These are phyloP conservation scores for Hippocampus comes DNA, from an alignment of 2,113 vertebrate species.

Conservation along the genomic window DNA sequence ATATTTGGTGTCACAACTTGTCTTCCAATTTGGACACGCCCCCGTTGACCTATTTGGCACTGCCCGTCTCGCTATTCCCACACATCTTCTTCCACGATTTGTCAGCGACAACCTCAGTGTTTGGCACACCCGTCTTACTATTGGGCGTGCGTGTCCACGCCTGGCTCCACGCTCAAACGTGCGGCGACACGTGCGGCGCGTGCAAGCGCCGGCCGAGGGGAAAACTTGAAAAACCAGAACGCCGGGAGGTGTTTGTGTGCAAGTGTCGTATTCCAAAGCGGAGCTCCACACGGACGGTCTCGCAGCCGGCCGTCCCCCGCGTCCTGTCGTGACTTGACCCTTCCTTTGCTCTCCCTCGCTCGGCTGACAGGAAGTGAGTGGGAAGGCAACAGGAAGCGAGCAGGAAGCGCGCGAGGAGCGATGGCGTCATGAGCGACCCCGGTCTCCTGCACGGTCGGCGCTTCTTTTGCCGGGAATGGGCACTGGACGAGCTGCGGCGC, in stretches of 20 bases:
- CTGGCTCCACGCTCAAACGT: background rate
- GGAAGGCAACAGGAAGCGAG: background rate
- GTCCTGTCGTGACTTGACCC: background rate
- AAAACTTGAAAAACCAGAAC: slow-evolving; percentile 3
- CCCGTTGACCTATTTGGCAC: too few species aligned
- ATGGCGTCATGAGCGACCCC: slow-evolving; percentile 52
- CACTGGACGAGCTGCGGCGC: slow-evolving; percentile 73
- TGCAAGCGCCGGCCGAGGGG: background rate
- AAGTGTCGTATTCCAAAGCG: background rate
- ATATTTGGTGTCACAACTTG: too few species aligned
- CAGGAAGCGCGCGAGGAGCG: background rate
- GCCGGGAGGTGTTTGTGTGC: background rate
- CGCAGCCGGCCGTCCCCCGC: background rate
- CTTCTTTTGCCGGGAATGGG: slow-evolving; percentile 82
- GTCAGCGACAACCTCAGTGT: background rate
- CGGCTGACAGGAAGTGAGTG: background rate
- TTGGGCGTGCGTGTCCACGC: background rate
- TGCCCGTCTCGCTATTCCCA: background rate
- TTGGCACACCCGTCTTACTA: too few species aligned
- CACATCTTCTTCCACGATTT: too few species aligned
- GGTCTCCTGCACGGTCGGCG: slow-evolving; percentile 70
- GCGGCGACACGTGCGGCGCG: background rate
- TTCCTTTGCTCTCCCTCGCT: background rate
- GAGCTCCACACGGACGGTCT: background rate
- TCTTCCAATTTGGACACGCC: background rate